Evolutionary conservation across 2,113 vertebrate species (phyloP), one percentile per base, ranked within the genome.

Genomic region (Deroptyus accipitrinus): DNA sequence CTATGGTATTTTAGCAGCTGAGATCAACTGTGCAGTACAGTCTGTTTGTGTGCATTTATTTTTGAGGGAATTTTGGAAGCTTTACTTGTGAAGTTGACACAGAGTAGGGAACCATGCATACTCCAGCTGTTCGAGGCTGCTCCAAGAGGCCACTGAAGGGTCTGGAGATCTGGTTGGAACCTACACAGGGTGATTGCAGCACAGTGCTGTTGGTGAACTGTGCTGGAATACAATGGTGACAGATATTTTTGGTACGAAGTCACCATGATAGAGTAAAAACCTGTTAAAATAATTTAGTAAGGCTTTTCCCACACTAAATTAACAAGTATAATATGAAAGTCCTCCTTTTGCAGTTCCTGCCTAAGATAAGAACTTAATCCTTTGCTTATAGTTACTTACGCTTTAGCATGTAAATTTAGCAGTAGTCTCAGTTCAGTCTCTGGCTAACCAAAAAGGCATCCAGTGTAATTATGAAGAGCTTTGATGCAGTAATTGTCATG

Each of bases 51-150:
- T 23, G 35, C 27, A 81, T 63, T 35, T 63, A 49, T 42, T 89
- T 80, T 59, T 0, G 4, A 54, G 28, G 37, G 28, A 52, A 66
- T 61, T 78, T 67, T 52, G 66, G 22, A 70, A 52, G 49, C n/a
- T 83, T 78, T 51, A 37, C 13, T 63, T 57, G 13, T 39, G 2
- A 57, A 63, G 18, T 16, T 33, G 33, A 49, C 0, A 3, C 17
- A 69, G 63, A 24, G 4, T 12, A 59, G 48, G 35, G 42, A 63
- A 33, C 8, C 31, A 33, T 2, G 0, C 0, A 0, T 30, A 23
- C 54, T n/a, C 74, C 35, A 57, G 48, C 35, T 63, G 31, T 30
- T 44, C 41, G 35, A 44, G 31, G 66, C 42, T 59, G 49, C 35
- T 92, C 55, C 49, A n/a, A 51, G 49, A n/a, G 78, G 2, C n/a